phyloP scores from a whole-genome alignment of 2,113 vertebrate species.

The Aviceda subcristata region DNA sequence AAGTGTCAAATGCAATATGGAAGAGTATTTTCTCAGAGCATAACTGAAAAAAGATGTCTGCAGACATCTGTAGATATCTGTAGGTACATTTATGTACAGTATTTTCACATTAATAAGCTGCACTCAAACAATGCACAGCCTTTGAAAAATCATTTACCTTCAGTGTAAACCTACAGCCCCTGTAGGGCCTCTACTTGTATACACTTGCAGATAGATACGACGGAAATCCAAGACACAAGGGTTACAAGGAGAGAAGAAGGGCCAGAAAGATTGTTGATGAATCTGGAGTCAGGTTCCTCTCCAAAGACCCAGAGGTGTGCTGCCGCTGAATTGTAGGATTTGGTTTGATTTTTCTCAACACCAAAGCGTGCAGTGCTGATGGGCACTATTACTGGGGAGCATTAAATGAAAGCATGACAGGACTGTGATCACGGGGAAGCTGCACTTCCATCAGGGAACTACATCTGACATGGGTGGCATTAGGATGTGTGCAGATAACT shows the following conservation, averaged over 20 bases:
- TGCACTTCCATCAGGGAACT: background rate
- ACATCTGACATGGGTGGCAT: background rate
- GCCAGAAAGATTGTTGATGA: background rate
- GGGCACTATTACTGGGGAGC: fast-evolving
- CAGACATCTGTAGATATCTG: background rate
- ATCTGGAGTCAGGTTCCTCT: background rate
- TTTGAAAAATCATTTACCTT: background rate
- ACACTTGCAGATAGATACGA: background rate
- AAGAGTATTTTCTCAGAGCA: background rate
- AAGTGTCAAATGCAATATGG: background rate
- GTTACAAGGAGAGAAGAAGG: background rate
- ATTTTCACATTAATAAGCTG: background rate
- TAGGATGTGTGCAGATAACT: background rate
- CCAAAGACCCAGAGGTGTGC: background rate
- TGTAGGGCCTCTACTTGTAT: background rate
- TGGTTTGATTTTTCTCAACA: background rate
- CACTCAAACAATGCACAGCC: background rate
- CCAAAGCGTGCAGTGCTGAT: background rate
- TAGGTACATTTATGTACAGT: background rate
- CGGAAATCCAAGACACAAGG: background rate
- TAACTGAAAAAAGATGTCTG: background rate
- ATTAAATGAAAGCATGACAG: background rate
- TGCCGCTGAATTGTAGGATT: background rate
- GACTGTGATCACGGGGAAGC: background rate
- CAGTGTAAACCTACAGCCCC: background rate